Evolutionary conservation across 2,797 vertebrate genomes (phyloP), one percentile per base, ranked within the genome.

Genomic region (Fistularia commersonii): DNA sequence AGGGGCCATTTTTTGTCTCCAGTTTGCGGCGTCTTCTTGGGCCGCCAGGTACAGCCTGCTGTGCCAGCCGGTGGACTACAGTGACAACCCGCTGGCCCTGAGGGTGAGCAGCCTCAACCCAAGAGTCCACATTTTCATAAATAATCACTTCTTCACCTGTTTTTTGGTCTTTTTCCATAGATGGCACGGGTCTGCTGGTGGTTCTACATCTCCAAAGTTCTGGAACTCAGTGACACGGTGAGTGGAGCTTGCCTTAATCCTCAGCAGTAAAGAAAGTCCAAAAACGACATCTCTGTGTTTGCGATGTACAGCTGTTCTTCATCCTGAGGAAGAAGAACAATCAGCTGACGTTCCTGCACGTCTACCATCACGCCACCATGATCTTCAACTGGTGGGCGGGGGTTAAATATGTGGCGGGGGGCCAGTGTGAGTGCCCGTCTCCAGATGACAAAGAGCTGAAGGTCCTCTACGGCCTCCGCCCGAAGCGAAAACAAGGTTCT

Each of bases 361-460:
- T 98, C 32, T 97, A 98, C 85, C 96, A 98, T 78, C 95, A 98
- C 60, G 90, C 90, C 62, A 96, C 95, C 37, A 98, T 98, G 95
- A 97, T 98, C 76, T 96, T 95, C 14, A 91, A 95, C 83, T 98
- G 94, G 93, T 97, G 95, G 96, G 89, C 94, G 32, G 96, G 95
- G 69, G 93, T 97, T 61, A 98, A 96, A 73, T 98, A 92, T 86
- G 88, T 97, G 35, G 93, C 96, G 37, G 96, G 96, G 36, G 96
- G 95, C 74, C 96, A 98, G 89, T 92, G 96, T 98, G 74, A 90
- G 92, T 88, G 31, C n/a, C 35, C 13, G 46, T 8, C 7, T 1
- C 9, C 36, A 31, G n/a, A 11, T 41, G n/a, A 41, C n/a, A 7
- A 34, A 46, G 14, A n/a, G n/a, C n/a, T n/a, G n/a, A 23, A 23